phyloP scores from a whole-genome alignment of 2,113 vertebrate species.

The Circaetus cinerascens region DNA sequence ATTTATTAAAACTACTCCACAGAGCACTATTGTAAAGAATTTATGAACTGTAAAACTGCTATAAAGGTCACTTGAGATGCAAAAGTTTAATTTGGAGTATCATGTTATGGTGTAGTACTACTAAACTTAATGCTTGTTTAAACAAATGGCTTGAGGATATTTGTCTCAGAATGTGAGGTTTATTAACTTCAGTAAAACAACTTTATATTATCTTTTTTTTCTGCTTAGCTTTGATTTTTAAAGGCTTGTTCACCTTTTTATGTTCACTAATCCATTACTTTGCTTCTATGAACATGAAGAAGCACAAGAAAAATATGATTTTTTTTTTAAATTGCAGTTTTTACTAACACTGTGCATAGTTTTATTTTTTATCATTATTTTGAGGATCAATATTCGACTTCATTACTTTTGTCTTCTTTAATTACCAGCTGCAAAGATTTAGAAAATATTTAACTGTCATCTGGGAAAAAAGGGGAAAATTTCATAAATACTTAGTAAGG shows the following conservation, averaged over 20 bases:
- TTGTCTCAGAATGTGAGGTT: conserved; percentile 64
- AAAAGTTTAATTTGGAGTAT: conserved; percentile 78
- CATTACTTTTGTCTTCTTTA: background rate
- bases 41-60: conserved; percentile 76
- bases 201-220: conserved; percentile 16
- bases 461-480: background rate
- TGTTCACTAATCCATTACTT: background rate
- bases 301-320: background rate
- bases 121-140: conserved; percentile 69
- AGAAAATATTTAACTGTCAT: background rate
- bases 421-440: background rate
- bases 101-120: conserved; percentile 62
- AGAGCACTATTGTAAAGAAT: conserved; percentile 70
- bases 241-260: background rate
- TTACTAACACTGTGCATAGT: background rate
- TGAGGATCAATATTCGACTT: background rate
- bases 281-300: background rate
- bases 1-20: conserved; percentile 74
- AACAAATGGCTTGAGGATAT: conserved; percentile 69
- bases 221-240: conserved; percentile 8
- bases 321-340: background rate
- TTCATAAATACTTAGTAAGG: background rate
- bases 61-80: conserved; percentile 76
- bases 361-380: background rate
- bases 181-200: conserved; percentile 65